Percentiles rank a stretch among this genome's conserved stretches.
phyloP scores from a whole-genome alignment of 2,113 vertebrate genomes.

The Peromyscus leucopus region DNA sequence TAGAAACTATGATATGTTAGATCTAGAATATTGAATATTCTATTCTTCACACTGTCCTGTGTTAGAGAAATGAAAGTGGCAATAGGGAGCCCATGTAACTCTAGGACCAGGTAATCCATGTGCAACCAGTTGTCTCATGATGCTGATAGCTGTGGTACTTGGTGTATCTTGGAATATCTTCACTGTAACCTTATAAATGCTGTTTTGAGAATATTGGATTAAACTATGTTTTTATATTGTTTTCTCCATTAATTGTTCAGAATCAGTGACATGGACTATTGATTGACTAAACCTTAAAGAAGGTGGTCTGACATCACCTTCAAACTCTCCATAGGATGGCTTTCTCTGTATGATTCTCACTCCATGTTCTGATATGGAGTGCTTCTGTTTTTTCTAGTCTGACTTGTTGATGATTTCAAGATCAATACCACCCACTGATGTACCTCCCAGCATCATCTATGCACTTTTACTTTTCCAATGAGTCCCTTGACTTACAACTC shows the following conservation, averaged over 20 bases:
- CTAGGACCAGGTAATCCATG: background rate
- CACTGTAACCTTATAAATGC: background rate
- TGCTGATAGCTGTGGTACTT: background rate
- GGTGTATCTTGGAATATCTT: no score
- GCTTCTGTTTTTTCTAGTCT: background rate
- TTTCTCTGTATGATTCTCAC: background rate
- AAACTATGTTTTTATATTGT: background rate
- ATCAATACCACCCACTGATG: background rate
- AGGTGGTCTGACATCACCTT: accelerated
- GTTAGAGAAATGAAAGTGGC: background rate
- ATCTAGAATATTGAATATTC: background rate
- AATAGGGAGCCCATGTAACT: background rate
- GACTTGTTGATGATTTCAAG: background rate
- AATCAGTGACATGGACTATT: background rate
- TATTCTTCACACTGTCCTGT: background rate
- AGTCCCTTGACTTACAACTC: background rate
- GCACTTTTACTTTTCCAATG: background rate
- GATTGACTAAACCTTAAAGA: background rate
- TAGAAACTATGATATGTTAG: background rate
- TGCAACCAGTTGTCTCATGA: background rate
- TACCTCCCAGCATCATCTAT: background rate
- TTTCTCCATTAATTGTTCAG: background rate
- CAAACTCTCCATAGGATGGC: background rate
- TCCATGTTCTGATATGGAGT: background rate
- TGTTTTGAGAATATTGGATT: background rate